Evolutionary conservation across 2,113 vertebrate species (phyloP), one percentile per base, ranked within the genome.

Genomic region (Hassar affinis): DNA sequence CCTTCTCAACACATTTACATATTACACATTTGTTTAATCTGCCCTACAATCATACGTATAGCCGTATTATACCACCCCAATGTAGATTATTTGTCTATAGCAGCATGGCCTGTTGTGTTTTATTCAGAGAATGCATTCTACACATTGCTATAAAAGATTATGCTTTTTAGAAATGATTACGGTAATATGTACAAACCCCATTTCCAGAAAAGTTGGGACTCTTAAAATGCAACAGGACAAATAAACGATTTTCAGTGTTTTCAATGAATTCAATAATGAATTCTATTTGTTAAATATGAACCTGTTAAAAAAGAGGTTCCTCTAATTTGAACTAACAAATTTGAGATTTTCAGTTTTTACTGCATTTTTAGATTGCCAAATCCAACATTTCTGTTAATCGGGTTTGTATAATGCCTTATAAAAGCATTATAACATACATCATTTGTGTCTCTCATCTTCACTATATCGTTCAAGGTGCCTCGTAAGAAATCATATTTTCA

Each of bases 391-490:
- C 38, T 42, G 38, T 2, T 3, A 42, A 42, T 42, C 6, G 38
- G 38, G 38, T 42, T 42, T 42, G 38, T 54, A 72, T 15, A 49
- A 72, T 72, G 33, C 35, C 66, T 69, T 25, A 45, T 30, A 12
- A 51, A 75, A 51, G n/a, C 71, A 51, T 75, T 51, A 14, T 52
- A 52, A 56, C 2, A 52, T 30, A 27, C 33, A 5, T 22, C 20
- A 47, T 79, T 88, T 87, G 86, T 82, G 49, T 85, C 80, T 59
- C 71, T 85, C 84, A 22, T 85, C 86, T 90, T 87, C 47, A 75
- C 82, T 84, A 76, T 84, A 84, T 91, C 85, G 81, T 81, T 88
- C 91, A 94, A 94, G 93, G 95, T 91, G 93, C 90, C 92, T 96
- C 91, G 89, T 80, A 79, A 87, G 87, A 90, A 88, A 82, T 91